A percentile compares a stretch with the other conserved stretches of the same genome.
phyloP scores from a whole-genome alignment of 2,113 vertebrate genomes.

The Passer montanus region DNA sequence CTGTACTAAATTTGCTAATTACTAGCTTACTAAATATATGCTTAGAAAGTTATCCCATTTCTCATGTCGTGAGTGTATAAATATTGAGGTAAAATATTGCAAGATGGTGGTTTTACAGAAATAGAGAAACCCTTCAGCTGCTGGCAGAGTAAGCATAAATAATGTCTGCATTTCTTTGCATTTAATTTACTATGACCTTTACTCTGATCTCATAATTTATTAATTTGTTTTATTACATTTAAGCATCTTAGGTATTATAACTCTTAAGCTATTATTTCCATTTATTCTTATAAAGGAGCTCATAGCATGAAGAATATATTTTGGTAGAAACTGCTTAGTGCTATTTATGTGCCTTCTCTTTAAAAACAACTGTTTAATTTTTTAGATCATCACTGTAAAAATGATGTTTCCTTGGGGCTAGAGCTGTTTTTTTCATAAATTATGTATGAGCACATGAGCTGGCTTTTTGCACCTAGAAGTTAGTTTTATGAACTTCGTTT shows the following conservation, averaged over 20 bases:
- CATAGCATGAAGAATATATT: neutral
- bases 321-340: neutral
- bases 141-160: neutral
- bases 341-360: neutral
- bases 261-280: neutral
- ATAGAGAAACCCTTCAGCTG: neutral
- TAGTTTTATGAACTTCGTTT: neutral
- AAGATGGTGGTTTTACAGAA: neutral
- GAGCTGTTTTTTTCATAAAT: neutral
- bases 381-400: neutral
- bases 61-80: neutral
- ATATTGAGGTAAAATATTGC: neutral
- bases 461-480: neutral
- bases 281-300: neutral
- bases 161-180: neutral
- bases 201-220: neutral
- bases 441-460: neutral
- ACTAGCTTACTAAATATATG: neutral
- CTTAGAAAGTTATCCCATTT: neutral
- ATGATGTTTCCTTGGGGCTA: neutral
- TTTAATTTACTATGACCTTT: neutral
- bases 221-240: neutral
- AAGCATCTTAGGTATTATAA: neutral
- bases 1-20: neutral
- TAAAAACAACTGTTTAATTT: neutral